Evolutionary conservation across 2,888 invertebrate species (phyloP).

Genomic region (Trisateles emortualis): DNA sequence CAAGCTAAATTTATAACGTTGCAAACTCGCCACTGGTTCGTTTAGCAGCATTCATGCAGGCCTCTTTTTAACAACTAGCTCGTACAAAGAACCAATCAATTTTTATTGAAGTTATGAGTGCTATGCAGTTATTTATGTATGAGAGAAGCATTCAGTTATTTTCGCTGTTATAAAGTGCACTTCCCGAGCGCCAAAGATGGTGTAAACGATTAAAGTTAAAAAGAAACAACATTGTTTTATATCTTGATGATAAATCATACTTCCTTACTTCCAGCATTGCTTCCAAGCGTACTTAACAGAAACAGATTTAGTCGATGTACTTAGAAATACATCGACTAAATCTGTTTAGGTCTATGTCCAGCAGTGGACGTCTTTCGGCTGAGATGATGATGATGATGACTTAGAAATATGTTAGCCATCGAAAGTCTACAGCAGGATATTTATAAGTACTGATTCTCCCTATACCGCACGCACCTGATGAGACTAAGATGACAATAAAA

Average conservation of each 20-base stretch:
- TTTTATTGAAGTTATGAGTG: constrained; percentile 40
- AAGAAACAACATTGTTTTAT: neutral
- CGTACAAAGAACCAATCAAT: constrained; percentile 51
- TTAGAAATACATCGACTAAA: too few relatives aligned
- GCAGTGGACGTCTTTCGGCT: too few relatives aligned
- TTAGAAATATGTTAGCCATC: too few relatives aligned
- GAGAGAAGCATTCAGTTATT: constrained; percentile 16
- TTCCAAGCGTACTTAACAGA: too few relatives aligned
- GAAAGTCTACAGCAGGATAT: too few relatives aligned
- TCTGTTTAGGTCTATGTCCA: too few relatives aligned
- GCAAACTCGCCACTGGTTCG: constrained; percentile 16
- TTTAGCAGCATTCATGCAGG: constrained; percentile 42
- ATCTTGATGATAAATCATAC: neutral
- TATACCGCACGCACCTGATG: too few relatives aligned
- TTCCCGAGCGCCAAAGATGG: neutral
- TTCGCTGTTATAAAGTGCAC: constrained; percentile 1
- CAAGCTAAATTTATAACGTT: constrained; percentile 22
- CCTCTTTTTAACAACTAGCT: constrained; percentile 23
- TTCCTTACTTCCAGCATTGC: too few relatives aligned
- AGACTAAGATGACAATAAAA: too few relatives aligned
- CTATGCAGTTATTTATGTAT: constrained; percentile 21
- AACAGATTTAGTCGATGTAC: too few relatives aligned
- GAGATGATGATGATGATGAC: too few relatives aligned
- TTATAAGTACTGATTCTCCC: too few relatives aligned
- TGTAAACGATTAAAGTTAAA: neutral